Conservation (phyloP, 2,888 invertebrate species). For the Nomada hirtipes region DNA sequence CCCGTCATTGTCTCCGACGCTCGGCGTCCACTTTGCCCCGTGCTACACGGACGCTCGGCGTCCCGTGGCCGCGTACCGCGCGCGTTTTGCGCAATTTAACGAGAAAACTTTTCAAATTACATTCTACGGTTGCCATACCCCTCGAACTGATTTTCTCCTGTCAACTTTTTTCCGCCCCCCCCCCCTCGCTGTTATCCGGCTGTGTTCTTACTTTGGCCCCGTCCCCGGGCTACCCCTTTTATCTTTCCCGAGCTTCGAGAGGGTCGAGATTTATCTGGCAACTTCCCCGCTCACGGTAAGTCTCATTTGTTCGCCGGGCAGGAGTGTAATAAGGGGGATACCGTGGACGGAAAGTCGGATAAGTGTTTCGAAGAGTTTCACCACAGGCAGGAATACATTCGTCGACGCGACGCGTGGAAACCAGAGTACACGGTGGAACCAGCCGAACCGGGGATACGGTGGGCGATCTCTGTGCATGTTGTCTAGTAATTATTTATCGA, state of each 20-base stretch:
- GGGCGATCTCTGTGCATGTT: background rate
- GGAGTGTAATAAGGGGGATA: constrained; percentile 39
- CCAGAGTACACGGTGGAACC: background rate
- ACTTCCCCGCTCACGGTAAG: constrained; percentile 41
- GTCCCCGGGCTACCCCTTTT: background rate
- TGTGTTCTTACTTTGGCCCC: background rate
- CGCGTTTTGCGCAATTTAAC: constrained; percentile 79
- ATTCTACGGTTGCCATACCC: constrained; percentile 55
- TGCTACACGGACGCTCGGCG: constrained; percentile 56
- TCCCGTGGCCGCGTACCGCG: constrained; percentile 46
- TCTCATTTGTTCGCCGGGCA: constrained; percentile 39
- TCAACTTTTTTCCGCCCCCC: constrained; percentile 15
- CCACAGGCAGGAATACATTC: background rate
- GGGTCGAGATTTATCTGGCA: constrained; percentile 17
- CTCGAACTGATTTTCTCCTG: constrained; percentile 10
- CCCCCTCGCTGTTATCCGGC: constrained; percentile 7
- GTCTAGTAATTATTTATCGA: constrained; percentile 14
- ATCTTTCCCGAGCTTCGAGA: background rate
- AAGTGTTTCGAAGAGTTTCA: constrained; percentile 25
- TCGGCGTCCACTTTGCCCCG: constrained; percentile 53
- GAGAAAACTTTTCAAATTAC: constrained; percentile 83
- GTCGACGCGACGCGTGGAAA: background rate
- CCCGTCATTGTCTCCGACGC: constrained; percentile 60
- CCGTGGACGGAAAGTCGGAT: background rate
- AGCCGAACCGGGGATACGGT: background rate